Conservation (phyloP, 2,113 vertebrate species). For the Catagonus wagneri region DNA sequence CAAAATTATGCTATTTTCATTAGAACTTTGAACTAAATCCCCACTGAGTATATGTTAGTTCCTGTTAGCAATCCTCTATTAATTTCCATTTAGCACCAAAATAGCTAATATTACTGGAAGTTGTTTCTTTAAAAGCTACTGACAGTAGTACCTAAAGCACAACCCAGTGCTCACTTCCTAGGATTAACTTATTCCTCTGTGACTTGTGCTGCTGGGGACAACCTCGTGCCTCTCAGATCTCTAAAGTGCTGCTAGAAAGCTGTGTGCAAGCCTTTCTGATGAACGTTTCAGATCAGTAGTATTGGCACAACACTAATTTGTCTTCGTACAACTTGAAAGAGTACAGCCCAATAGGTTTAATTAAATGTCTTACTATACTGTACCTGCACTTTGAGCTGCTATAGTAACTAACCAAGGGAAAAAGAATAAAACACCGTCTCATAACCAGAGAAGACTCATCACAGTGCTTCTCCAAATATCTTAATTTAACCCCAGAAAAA, state of each 20-base stretch:
- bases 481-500: neutral
- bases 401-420: neutral
- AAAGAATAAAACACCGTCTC: neutral
- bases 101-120: neutral
- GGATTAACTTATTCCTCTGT: neutral
- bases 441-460: neutral
- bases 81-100: conserved; percentile 3
- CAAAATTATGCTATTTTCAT: conserved; percentile 14
- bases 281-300: neutral
- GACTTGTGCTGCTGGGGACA: neutral
- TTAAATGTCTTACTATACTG: neutral
- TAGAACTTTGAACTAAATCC: conserved; percentile 22
- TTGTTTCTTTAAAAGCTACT: neutral
- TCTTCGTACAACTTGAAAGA: neutral
- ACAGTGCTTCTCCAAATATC: neutral
- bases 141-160: neutral
- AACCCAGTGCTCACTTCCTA: neutral
- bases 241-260: neutral
- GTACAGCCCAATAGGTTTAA: neutral
- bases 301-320: neutral
- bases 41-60: neutral
- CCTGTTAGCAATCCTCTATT: neutral
- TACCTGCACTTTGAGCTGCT: neutral
- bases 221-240: neutral
- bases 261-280: neutral